Percentiles rank a stretch among this genome's conserved stretches.
Evolutionary conservation across 2,113 vertebrate genomes (phyloP).

Genomic region (Ivindomyrus marchei): DNA sequence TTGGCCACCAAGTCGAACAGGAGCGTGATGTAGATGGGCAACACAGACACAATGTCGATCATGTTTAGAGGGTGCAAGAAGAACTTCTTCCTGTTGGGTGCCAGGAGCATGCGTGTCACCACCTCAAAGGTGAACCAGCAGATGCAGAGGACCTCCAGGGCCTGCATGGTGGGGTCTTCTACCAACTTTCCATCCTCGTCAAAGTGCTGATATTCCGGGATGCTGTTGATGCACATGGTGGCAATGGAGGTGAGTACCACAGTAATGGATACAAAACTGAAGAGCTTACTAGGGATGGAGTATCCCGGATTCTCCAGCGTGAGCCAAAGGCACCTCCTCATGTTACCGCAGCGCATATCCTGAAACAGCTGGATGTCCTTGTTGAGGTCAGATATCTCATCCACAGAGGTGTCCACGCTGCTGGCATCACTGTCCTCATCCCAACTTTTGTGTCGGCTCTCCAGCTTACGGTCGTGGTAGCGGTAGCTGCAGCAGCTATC

Average conservation of each 20-base stretch:
- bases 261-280: constrained; percentile 86
- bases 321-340: constrained; percentile 84
- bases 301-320: constrained; percentile 96
- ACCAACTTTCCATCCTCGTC: constrained; percentile 63
- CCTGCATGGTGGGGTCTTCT: constrained; percentile 71
- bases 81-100: constrained; percentile 83
- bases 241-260: constrained; percentile 88
- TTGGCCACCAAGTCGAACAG: constrained; percentile 70
- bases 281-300: constrained; percentile 92
- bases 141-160: constrained; percentile 86
- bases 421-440: constrained; percentile 93
- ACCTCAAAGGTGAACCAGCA: constrained; percentile 98
- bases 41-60: constrained; percentile 85
- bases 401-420: constrained; percentile 83
- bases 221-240: constrained; percentile 92
- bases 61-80: constrained; percentile 88
- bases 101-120: constrained; percentile 78
- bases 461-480: constrained; percentile 87
- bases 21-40: constrained; percentile 89
- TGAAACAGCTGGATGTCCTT: constrained; percentile 82
- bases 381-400: constrained; percentile 90
- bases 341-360: constrained; percentile 69
- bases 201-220: constrained; percentile 82
- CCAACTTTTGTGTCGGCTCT: constrained; percentile 76
- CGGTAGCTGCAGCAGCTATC: constrained; percentile 91